Conservation (phyloP, 2,888 invertebrate genomes). For the Erpobdella octoculata region DNA sequence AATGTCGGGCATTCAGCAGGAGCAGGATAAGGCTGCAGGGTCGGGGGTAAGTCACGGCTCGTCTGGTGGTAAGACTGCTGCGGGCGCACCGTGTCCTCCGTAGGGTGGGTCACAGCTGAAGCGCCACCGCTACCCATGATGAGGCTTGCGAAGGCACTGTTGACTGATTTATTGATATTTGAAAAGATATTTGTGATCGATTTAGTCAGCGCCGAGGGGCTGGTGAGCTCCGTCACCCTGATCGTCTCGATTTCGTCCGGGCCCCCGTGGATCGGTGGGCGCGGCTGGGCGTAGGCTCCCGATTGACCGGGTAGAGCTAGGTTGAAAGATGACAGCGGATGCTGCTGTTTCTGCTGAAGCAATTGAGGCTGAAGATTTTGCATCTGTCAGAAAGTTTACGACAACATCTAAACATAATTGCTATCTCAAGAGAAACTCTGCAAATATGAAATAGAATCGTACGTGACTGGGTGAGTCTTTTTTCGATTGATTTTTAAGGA, state of each 20-base stretch:
- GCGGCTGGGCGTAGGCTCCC: background rate
- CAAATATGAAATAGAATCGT: no score
- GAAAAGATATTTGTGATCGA: slow-evolving; percentile 37
- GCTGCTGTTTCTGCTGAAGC: slow-evolving; percentile 1
- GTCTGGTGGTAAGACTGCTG: slow-evolving; percentile 16
- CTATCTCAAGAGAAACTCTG: no score
- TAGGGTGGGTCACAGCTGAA: slow-evolving; percentile 24
- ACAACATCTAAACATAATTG: background rate
- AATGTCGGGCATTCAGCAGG: slow-evolving; percentile 20
- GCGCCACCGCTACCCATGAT: slow-evolving; percentile 30
- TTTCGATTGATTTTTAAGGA: slow-evolving; percentile 7
- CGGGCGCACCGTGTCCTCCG: slow-evolving; percentile 18
- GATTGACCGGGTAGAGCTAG: background rate
- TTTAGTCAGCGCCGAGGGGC: slow-evolving; percentile 35
- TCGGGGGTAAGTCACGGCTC: background rate
- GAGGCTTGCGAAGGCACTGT: slow-evolving; percentile 38
- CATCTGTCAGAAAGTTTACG: background rate
- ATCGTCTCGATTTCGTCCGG: slow-evolving; percentile 21
- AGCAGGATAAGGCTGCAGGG: slow-evolving; percentile 9
- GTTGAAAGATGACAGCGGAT: background rate
- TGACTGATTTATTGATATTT: slow-evolving; percentile 39
- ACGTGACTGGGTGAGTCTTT: slow-evolving; percentile 11
- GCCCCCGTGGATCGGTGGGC: background rate
- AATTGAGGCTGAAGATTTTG: background rate
- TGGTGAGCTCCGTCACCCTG: slow-evolving; percentile 35